These are phyloP conservation scores for Trissolcus basalis DNA, from an alignment of 1,140 invertebrate species.

Conservation along the genomic window DNA sequence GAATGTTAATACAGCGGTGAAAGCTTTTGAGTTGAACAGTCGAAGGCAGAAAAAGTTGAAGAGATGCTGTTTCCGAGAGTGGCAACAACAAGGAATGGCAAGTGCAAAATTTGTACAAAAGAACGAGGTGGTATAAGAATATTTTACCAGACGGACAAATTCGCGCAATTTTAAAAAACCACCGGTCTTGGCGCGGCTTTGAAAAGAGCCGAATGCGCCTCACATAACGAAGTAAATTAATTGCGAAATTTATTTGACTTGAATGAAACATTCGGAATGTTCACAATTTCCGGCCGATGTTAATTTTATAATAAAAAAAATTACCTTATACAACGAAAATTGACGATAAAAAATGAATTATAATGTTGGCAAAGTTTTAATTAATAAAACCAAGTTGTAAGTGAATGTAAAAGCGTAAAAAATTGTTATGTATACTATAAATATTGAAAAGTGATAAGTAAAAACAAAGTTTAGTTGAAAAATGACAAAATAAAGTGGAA, in stretches of 20 bases:
- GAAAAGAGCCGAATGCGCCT: slow-evolving; percentile 34
- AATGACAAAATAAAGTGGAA: no score
- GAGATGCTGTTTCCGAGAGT: slow-evolving; percentile 15
- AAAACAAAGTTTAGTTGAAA: no score
- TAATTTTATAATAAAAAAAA: no score
- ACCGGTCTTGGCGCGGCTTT: slow-evolving; percentile 35
- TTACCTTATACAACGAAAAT: no score
- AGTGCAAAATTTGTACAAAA: slow-evolving; percentile 33
- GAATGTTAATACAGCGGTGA: background rate
- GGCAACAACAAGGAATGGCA: slow-evolving; percentile 22
- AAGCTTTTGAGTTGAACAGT: slow-evolving; percentile 2
- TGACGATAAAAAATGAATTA: no score
- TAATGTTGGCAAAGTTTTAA: no score
- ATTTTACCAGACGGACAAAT: slow-evolving; percentile 28
- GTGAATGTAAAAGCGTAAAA: no score
- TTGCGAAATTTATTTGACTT: slow-evolving; percentile 45
- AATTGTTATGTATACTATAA: no score
- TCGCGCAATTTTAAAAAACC: slow-evolving; percentile 51
- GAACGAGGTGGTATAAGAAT: no score
- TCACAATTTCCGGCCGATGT: no score
- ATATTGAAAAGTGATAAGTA: no score
- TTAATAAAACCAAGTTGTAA: no score
- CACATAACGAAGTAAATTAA: slow-evolving; percentile 31
- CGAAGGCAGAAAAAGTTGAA: background rate
- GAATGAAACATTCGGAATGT: background rate